A percentile compares a stretch with the other conserved stretches of the same genome.
phyloP scores from a whole-genome alignment of 2,888 invertebrate genomes.

The Physocephala rufipes region DNA sequence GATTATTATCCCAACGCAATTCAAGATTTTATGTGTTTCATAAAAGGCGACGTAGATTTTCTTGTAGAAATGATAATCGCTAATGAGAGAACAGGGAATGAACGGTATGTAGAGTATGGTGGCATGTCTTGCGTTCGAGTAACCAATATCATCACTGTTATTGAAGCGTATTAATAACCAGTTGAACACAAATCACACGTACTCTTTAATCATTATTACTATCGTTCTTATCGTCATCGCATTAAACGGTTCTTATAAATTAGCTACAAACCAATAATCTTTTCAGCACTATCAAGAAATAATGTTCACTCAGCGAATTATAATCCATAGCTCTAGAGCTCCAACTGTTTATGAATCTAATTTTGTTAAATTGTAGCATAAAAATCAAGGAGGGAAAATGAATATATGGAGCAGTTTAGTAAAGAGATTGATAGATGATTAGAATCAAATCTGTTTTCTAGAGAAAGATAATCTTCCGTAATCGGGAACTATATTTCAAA shows the following conservation, averaged over 20 bases:
- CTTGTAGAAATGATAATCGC: neutral
- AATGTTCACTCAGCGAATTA: too few species aligned
- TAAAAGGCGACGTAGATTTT: conserved; percentile 26
- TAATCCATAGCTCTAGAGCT: too few species aligned
- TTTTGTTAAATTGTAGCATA: too few species aligned
- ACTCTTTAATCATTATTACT: conserved; percentile 39
- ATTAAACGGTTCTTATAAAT: conserved; percentile 33
- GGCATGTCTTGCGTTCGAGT: neutral
- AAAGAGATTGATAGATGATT: too few species aligned
- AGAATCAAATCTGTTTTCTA: too few species aligned
- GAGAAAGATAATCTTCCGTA: too few species aligned
- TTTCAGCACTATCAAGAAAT: too few species aligned
- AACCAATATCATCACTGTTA: neutral
- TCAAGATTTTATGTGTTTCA: conserved; percentile 54
- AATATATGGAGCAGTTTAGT: too few species aligned
- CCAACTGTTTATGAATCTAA: too few species aligned
- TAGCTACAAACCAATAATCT: neutral
- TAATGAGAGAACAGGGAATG: conserved; percentile 14
- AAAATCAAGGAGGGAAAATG: too few species aligned
- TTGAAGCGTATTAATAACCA: conserved; percentile 45
- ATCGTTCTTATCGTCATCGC: conserved; percentile 18
- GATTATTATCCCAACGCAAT: conserved; percentile 65
- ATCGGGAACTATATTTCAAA: too few species aligned
- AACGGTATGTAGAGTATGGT: conserved; percentile 14
- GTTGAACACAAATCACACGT: conserved; percentile 54